Base-by-base conservation (phyloP, 1,140 invertebrate species). In the Trachelipus rathkii region DNA sequence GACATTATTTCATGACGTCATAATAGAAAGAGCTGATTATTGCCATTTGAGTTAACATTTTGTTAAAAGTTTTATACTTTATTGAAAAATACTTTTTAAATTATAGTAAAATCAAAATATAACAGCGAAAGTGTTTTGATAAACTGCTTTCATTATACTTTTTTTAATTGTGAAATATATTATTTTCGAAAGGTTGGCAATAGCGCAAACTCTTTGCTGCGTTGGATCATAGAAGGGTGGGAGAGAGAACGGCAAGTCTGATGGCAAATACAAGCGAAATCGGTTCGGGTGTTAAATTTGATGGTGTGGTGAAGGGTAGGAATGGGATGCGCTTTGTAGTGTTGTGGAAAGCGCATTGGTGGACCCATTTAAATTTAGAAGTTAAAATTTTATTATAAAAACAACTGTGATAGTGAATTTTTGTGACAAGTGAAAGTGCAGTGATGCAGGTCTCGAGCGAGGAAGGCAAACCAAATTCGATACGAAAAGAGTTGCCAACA, bases 171-270 rank as follows among this genome's bases (percentile, higher is more conserved):
- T 60, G 50, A 60, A 60, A 60, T 3, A 13, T 60, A 19, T 60
- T 33, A 33, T 60, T 60, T 50, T 60, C 50, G 50, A 60, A 60
- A 60, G 50, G 50, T 60, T 60, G 50, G 50, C 50, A 60, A 60
- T 19, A 19, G 19, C 50, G 50, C 50, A 60, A 8, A 60, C 50
- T 60, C 50, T 15, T 3, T 60, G 50, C 50, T 60, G 50, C 50
- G 50, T 60, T 60, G 50, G 50, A 60, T 60, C 11, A 60, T 13
- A 60, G 50, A 60, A 60, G 50, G 50, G 50, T 15, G 50, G 50
- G 50, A 60, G 50, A 60, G 50, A 13, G 50, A 60, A 60, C 50
- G 50, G 50, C 19, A 60, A 60, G 50, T 60, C 50, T 19, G 50
- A 60, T 60, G 50, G 50, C 50, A 2, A 60, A 60, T 19, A 60